Conservation (phyloP, 2,113 vertebrate species). For the Cervus canadensis region DNA sequence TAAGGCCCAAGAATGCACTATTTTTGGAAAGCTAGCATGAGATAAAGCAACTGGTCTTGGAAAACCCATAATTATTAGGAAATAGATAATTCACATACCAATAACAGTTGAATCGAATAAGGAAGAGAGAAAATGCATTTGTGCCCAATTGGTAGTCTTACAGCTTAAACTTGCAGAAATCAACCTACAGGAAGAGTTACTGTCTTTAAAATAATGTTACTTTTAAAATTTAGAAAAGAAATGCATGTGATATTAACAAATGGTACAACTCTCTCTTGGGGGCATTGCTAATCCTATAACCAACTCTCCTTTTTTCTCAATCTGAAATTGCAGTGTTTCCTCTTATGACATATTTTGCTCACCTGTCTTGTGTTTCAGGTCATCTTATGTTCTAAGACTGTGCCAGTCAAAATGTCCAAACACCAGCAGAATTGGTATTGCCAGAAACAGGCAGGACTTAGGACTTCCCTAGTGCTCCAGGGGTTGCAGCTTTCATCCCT, state of each 20-base stretch:
- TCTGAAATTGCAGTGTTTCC: not conserved
- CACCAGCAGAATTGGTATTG: too few species aligned
- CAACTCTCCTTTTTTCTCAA: not conserved
- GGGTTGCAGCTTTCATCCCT: not conserved
- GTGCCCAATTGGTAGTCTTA: not conserved
- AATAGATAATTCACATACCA: not conserved
- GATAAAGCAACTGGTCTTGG: not conserved
- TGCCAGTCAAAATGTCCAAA: not conserved
- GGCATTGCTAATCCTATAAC: not conserved
- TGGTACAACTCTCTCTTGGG: not conserved
- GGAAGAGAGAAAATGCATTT: not conserved
- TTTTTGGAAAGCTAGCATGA: not conserved
- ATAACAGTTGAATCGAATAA: not conserved
- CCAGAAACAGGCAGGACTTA: not conserved
- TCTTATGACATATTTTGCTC: not conserved
- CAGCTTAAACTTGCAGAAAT: not conserved
- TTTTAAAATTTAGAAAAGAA: not conserved
- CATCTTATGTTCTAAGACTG: not conserved
- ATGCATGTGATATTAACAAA: not conserved
- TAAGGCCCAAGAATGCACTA: not conserved
- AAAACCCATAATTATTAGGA: not conserved
- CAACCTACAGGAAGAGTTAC: not conserved
- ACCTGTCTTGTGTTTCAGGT: not conserved
- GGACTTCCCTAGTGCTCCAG: not conserved
- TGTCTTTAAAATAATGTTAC: not conserved